Conservation (phyloP, 2,113 vertebrate genomes). For the Plecturocebus donacophilus region DNA sequence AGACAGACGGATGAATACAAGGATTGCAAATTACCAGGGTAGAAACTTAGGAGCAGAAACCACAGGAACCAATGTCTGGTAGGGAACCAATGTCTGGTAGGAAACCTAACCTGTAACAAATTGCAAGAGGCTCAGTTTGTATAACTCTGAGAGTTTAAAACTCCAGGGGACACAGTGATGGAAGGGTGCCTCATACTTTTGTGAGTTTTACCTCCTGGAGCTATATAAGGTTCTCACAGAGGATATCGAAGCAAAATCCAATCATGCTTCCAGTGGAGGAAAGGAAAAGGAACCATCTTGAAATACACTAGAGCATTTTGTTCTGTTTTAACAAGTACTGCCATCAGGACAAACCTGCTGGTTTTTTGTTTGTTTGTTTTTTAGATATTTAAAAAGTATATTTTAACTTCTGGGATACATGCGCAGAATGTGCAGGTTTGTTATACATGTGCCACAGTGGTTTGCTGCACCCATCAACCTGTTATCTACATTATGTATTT, state of each 20-base stretch:
- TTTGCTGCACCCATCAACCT: too few relatives aligned
- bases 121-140: background rate
- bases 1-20: background rate
- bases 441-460: too few relatives aligned
- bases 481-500: too few relatives aligned
- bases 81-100: background rate
- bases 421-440: too few relatives aligned
- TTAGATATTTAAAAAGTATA: too few relatives aligned
- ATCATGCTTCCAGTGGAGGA: background rate
- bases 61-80: background rate
- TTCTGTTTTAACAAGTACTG: background rate
- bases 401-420: too few relatives aligned
- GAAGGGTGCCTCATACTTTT: background rate
- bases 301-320: background rate
- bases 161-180: background rate
- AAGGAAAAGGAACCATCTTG: background rate
- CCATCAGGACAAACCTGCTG: background rate
- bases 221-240: background rate
- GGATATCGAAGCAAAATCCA: background rate
- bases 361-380: too few relatives aligned
- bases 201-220: background rate
- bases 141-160: background rate
- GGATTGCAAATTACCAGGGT: too few relatives aligned
- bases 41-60: background rate
- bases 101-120: background rate